phyloP scores from a whole-genome alignment of 1,140 invertebrate genomes.

The Metaphire vulgaris region DNA sequence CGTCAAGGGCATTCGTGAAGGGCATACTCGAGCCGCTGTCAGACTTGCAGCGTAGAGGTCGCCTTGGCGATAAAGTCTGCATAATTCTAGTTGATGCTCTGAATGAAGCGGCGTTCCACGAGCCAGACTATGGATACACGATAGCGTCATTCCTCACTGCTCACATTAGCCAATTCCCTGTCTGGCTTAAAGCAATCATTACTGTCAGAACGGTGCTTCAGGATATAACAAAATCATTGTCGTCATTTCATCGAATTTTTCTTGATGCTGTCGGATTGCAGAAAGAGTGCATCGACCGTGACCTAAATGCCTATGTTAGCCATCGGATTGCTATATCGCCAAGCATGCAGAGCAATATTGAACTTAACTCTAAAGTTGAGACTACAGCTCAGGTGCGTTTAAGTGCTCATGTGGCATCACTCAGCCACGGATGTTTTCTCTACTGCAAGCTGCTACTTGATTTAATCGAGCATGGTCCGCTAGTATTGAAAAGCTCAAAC shows the following conservation, averaged over 20 bases:
- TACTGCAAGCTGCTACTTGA: constrained; percentile 88
- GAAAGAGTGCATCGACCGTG: constrained; percentile 57
- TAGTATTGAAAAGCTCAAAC: constrained; percentile 85
- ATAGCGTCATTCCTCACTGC: constrained; percentile 79
- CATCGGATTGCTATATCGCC: constrained; percentile 69
- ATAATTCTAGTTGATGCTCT: constrained; percentile 83
- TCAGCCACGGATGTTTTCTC: constrained; percentile 81
- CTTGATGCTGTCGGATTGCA: constrained; percentile 41
- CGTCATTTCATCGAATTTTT: constrained; percentile 65
- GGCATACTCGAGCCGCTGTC: constrained; percentile 82
- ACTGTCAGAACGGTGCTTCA: constrained; percentile 76
- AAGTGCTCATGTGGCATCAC: constrained; percentile 70
- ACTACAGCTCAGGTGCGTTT: constrained; percentile 67
- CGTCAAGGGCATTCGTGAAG: constrained; percentile 68
- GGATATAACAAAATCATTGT: constrained; percentile 67
- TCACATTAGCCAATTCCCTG: constrained; percentile 74
- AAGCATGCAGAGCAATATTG: constrained; percentile 76
- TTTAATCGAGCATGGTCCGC: constrained; percentile 81
- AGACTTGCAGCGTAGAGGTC: constrained; percentile 67
- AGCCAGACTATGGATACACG: constrained; percentile 84
- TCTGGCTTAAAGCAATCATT: constrained; percentile 81
- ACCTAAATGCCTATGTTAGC: constrained; percentile 78
- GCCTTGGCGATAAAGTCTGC: constrained; percentile 59
- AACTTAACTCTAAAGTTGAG: constrained; percentile 57
- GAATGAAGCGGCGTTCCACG: constrained; percentile 91